phyloP scores from a whole-genome alignment of 2,113 vertebrate genomes.

The Ailuropoda melanoleuca region DNA sequence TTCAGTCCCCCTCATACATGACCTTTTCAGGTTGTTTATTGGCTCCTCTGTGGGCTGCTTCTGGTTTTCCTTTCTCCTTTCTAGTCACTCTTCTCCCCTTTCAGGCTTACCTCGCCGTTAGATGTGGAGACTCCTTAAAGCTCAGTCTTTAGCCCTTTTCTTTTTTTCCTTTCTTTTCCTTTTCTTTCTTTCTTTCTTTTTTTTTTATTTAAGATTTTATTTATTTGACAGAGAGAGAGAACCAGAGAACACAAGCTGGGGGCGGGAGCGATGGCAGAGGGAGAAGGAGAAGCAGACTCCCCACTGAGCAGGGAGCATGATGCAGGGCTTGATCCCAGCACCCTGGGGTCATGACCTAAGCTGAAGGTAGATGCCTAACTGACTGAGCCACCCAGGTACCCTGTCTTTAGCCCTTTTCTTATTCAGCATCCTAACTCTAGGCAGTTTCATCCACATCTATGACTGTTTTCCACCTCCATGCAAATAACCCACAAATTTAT shows the following conservation, averaged over 20 bases:
- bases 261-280: too few species aligned
- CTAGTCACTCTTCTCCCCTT: neutral
- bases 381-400: neutral
- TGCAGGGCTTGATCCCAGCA: too few species aligned
- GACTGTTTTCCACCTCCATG: neutral
- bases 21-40: neutral
- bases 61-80: neutral
- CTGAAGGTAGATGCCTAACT: too few species aligned
- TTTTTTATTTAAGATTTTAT: too few species aligned
- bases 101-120: neutral
- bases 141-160: neutral
- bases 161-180: neutral
- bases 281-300: too few species aligned
- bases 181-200: too few species aligned
- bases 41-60: neutral
- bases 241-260: too few species aligned
- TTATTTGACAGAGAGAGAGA: too few species aligned
- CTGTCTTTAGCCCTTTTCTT: neutral
- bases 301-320: too few species aligned
- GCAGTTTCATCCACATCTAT: neutral
- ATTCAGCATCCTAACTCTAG: neutral
- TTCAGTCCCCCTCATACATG: neutral
- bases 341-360: too few species aligned
- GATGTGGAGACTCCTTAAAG: neutral
- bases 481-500: neutral